Evolutionary conservation across 2,888 invertebrate species (phyloP).

Genomic region (Gryllus longicercus): DNA sequence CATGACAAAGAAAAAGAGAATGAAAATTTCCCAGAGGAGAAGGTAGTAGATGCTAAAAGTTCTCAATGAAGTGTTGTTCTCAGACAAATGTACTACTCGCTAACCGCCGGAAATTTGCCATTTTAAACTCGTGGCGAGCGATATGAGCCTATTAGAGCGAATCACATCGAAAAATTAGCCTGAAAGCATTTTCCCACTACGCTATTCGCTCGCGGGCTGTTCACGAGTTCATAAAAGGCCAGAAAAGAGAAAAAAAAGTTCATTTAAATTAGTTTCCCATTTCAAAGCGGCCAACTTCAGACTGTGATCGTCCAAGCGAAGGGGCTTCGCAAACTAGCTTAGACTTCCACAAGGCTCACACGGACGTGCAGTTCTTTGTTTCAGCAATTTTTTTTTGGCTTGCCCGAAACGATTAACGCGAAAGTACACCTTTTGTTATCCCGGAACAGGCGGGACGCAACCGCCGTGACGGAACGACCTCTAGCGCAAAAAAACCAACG

Average conservation of each 20-base stretch:
- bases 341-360: neutral
- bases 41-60: too few relatives aligned
- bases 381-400: neutral
- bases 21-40: too few relatives aligned
- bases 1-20: too few relatives aligned
- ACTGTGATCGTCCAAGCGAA: neutral
- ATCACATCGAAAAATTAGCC: too few relatives aligned
- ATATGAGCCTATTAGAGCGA: too few relatives aligned
- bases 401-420: neutral
- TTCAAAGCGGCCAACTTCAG: neutral
- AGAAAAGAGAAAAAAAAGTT: neutral
- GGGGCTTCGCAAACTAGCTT: neutral
- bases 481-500: neutral
- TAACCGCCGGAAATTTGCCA: too few relatives aligned
- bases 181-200: neutral
- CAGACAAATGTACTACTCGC: too few relatives aligned
- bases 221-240: neutral
- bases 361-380: neutral
- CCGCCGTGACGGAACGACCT: neutral
- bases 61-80: too few relatives aligned
- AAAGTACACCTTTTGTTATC: neutral
- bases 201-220: neutral
- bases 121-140: too few relatives aligned
- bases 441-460: neutral
- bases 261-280: constrained; percentile 17